Conservation (phyloP, 2,888 invertebrate species). For the Tiphia femorata region DNA sequence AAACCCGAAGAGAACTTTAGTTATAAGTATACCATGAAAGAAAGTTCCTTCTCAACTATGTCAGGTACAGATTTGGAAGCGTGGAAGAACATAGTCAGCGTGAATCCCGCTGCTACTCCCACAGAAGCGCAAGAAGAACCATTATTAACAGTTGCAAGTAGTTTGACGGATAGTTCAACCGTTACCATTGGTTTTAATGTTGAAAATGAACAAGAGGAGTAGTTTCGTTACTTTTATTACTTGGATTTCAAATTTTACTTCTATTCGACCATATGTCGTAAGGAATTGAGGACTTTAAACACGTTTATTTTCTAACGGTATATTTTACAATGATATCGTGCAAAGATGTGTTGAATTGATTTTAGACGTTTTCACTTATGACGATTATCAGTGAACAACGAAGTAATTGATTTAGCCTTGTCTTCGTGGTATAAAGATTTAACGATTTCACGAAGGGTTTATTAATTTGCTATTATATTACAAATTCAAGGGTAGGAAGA, state of each 20-base stretch:
- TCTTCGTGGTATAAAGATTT: no score
- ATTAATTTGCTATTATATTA: no score
- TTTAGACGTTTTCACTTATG: no score
- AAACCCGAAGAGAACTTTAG: constrained; percentile 32
- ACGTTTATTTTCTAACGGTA: no score
- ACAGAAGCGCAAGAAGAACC: constrained; percentile 42
- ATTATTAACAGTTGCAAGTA: constrained; percentile 57
- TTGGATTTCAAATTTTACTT: background rate
- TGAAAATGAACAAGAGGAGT: constrained; percentile 43
- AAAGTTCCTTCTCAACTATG: constrained; percentile 55
- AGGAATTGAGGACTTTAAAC: no score
- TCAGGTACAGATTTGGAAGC: constrained; percentile 49
- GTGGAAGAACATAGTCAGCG: constrained; percentile 37
- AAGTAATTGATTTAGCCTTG: no score
- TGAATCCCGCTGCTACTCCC: constrained; percentile 16
- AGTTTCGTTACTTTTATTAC: constrained; percentile 3
- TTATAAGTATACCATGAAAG: constrained; percentile 35
- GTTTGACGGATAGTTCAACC: constrained; percentile 51
- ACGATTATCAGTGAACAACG: no score
- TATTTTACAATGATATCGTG: no score
- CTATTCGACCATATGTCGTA: no score
- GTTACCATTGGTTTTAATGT: constrained; percentile 60
- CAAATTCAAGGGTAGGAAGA: no score
- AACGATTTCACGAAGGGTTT: no score
- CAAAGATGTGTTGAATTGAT: no score